These are phyloP conservation scores for Tachina lurida DNA, from an alignment of 2,888 invertebrate species.

Conservation along the genomic window DNA sequence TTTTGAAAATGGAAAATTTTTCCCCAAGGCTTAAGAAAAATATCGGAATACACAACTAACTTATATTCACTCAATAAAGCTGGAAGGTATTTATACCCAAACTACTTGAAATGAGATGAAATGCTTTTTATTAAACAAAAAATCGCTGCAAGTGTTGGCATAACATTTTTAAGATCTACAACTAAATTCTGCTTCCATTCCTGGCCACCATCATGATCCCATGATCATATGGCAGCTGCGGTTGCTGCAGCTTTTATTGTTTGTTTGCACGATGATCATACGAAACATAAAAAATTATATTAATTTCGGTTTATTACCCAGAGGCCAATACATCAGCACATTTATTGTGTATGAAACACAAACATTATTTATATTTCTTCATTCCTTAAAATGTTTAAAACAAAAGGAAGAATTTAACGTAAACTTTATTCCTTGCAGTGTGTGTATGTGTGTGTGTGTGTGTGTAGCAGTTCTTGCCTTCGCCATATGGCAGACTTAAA, in stretches of 20 bases:
- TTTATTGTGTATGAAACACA: conserved; percentile 57
- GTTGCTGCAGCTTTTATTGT: not conserved
- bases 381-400: conserved; percentile 32
- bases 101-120: not conserved
- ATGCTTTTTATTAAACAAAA: not conserved
- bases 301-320: conserved; percentile 66
- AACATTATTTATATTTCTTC: conserved; percentile 52
- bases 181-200: not conserved
- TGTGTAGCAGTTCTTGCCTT: not conserved
- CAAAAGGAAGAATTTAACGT: conserved; percentile 26
- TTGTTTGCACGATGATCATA: conserved; percentile 2
- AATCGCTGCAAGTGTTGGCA: conserved; percentile 7
- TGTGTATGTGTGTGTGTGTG: not conserved
- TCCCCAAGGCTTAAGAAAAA: too few species aligned
- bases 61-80: too few species aligned
- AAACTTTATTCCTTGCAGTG: conserved; percentile 18
- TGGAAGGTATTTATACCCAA: not conserved
- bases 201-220: not conserved
- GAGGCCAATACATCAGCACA: conserved; percentile 68
- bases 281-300: conserved; percentile 61
- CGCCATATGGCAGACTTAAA: not conserved
- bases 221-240: not conserved
- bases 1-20: too few species aligned
- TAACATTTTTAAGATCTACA: not conserved
- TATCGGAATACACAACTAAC: too few species aligned